Percentiles rank a stretch among this genome's conserved stretches.
These are phyloP conservation scores for Synergus japonicus DNA, from an alignment of 2,888 invertebrate species.

Conservation along the genomic window DNA sequence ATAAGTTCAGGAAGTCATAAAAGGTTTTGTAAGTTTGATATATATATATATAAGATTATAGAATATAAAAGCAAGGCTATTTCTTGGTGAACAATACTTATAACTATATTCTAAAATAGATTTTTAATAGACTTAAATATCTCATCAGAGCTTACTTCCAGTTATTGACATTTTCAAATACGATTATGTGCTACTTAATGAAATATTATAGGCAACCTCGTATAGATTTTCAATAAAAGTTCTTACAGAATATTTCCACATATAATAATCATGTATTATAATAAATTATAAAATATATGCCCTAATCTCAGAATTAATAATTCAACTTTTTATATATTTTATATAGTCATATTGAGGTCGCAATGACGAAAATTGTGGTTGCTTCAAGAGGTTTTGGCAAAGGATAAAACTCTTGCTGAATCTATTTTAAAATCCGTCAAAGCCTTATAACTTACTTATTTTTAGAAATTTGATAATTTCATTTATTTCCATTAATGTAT, in stretches of 20 bases:
- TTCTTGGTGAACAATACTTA: background rate
- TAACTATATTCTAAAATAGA: background rate
- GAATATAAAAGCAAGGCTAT: background rate
- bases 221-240: background rate
- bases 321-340: too few species aligned
- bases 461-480: background rate
- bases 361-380: background rate
- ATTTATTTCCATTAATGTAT: background rate
- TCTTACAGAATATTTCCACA: background rate
- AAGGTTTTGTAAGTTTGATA: background rate
- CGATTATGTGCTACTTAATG: background rate
- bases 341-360: too few species aligned
- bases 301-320: too few species aligned
- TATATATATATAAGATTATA: background rate
- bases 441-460: background rate
- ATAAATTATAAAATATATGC: too few species aligned
- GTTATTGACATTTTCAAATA: background rate
- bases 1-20: background rate
- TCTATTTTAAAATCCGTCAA: background rate
- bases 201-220: background rate
- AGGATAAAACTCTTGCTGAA: background rate
- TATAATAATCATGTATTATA: too few species aligned
- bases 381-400: background rate
- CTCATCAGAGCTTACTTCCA: background rate
- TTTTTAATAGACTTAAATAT: background rate